A percentile compares a stretch with the other conserved stretches of the same genome.
These are phyloP conservation scores for Epinephelus cyanopodus DNA, from an alignment of 2,113 vertebrate species.

Conservation along the genomic window DNA sequence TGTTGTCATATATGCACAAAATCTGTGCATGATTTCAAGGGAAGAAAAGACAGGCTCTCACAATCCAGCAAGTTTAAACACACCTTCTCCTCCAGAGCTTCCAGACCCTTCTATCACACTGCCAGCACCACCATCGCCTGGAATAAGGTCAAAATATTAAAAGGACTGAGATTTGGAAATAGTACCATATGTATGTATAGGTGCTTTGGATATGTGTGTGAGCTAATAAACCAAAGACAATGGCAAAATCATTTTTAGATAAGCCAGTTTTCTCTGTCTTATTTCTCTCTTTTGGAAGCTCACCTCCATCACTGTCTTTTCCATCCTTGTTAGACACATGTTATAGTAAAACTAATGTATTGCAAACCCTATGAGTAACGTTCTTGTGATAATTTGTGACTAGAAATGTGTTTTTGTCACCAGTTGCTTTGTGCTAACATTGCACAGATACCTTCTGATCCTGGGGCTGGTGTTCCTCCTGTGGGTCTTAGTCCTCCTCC, in stretches of 20 bases:
- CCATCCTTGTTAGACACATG: neutral
- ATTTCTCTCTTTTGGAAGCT: neutral
- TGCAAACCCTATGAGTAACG: neutral
- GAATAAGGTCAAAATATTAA: constrained; percentile 31
- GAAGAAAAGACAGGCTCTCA: constrained; percentile 18
- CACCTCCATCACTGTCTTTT: constrained; percentile 13
- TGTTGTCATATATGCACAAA: constrained; percentile 5
- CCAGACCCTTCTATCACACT: constrained; percentile 83
- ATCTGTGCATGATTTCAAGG: constrained; percentile 13
- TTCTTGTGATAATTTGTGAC: constrained; percentile 8
- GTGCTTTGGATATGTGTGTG: neutral
- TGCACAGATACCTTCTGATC: constrained; percentile 62
- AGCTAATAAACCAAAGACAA: constrained; percentile 5
- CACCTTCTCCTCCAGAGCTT: constrained; percentile 77
- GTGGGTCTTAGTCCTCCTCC: constrained; percentile 54
- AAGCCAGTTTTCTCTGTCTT: neutral
- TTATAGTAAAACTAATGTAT: neutral
- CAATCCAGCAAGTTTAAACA: constrained; percentile 30
- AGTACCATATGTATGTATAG: neutral
- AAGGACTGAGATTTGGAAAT: neutral
- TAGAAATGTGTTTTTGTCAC: neutral
- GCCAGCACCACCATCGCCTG: constrained; percentile 72
- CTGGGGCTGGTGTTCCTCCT: constrained; percentile 61
- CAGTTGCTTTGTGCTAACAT: neutral
- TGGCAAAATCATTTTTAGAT: neutral